phyloP scores from a whole-genome alignment of 2,888 invertebrate genomes.

The Monochamus alternatus region DNA sequence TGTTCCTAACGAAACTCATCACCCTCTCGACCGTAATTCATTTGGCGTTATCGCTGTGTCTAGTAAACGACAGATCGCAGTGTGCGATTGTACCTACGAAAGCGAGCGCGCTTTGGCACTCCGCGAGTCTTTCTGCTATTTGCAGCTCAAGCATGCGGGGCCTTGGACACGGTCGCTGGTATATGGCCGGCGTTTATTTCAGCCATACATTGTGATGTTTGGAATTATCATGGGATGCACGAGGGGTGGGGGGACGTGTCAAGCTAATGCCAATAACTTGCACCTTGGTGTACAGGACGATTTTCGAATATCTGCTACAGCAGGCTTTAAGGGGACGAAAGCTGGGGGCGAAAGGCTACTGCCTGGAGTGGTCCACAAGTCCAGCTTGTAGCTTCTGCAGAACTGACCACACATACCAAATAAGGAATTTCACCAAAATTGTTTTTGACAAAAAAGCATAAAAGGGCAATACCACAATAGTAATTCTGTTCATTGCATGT shows the following conservation, averaged over 20 bases:
- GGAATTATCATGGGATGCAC: conserved; percentile 2
- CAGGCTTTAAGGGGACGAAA: too few relatives aligned
- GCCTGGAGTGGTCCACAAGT: too few relatives aligned
- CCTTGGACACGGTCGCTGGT: conserved; percentile 57
- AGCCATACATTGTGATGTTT: conserved; percentile 29
- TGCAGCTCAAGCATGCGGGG: conserved; percentile 63
- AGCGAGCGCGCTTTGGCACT: conserved; percentile 57
- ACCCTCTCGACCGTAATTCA: conserved; percentile 39
- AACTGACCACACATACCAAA: too few relatives aligned
- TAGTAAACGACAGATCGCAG: not conserved
- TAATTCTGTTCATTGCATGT: too few relatives aligned
- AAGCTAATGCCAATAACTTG: not conserved
- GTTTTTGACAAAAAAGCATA: too few relatives aligned
- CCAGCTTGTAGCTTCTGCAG: too few relatives aligned
- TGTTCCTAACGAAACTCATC: conserved; percentile 69
- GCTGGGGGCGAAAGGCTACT: too few relatives aligned
- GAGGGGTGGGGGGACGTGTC: conserved; percentile 6
- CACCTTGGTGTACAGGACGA: not conserved
- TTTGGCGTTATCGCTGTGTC: conserved; percentile 42
- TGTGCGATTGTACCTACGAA: conserved; percentile 40
- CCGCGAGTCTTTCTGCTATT: conserved; percentile 61
- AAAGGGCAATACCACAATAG: too few relatives aligned
- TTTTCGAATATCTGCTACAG: not conserved
- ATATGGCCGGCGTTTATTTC: conserved; percentile 29
- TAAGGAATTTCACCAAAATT: too few relatives aligned